A percentile compares a stretch with the other conserved stretches of the same genome.
Conservation (phyloP, 2,888 invertebrate genomes). For the Amphimallon solstitiale region DNA sequence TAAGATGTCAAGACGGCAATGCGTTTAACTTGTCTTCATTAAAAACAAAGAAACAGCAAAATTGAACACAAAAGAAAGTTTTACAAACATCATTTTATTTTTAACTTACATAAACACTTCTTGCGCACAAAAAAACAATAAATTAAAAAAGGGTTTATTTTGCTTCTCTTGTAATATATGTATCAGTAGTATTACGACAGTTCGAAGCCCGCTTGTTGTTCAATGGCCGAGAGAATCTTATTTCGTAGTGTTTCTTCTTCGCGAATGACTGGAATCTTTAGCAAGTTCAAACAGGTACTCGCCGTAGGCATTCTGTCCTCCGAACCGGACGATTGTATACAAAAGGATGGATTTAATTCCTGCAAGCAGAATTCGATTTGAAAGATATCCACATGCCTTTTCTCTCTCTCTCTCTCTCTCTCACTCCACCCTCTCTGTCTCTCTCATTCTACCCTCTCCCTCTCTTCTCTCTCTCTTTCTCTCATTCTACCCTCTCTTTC, state of each 20-base stretch:
- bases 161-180: not conserved
- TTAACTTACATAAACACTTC: conserved; percentile 20
- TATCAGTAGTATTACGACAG: conserved; percentile 79
- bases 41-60: no score
- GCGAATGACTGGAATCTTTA: conserved; percentile 93
- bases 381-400: no score
- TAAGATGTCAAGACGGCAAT: no score
- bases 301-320: conserved; percentile 95
- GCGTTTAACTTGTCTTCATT: no score
- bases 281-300: conserved; percentile 97
- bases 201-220: conserved; percentile 96
- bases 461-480: no score
- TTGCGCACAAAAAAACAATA: conserved; percentile 24
- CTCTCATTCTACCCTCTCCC: no score
- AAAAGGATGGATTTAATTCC: conserved; percentile 96
- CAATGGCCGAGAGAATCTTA: conserved; percentile 92
- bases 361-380: conserved; percentile 58
- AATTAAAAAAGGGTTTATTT: conserved; percentile 13
- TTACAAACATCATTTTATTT: not conserved
- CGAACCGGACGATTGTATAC: conserved; percentile 92
- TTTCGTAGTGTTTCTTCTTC: conserved; percentile 80
- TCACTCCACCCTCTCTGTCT: no score
- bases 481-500: no score
- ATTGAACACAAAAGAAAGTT: no score
- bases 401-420: no score